Percentiles rank a stretch among this genome's conserved stretches.
Evolutionary conservation across 2,113 vertebrate species (phyloP).

Genomic region (Crotalus viridis): DNA sequence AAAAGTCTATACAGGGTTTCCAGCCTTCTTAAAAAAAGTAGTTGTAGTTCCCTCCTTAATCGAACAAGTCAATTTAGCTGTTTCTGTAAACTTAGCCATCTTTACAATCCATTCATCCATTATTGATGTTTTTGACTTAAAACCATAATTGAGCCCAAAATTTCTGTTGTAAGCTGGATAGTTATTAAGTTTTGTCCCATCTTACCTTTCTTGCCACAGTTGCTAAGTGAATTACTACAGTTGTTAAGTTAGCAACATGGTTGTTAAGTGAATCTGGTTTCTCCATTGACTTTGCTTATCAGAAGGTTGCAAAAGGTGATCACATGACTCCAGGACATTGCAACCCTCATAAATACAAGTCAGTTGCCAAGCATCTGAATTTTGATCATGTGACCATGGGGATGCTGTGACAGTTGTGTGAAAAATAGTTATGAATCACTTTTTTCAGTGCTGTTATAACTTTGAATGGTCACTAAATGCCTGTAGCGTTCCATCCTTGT

Average conservation of each 20-base stretch:
- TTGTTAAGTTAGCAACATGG: background rate
- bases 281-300: background rate
- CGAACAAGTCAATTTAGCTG: background rate
- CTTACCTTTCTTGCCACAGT: background rate
- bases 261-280: background rate
- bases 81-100: background rate
- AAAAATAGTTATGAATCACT: background rate
- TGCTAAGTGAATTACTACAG: background rate
- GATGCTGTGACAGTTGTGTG: background rate
- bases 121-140: background rate
- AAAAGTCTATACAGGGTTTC: background rate
- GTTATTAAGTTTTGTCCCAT: background rate
- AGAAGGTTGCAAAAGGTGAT: background rate
- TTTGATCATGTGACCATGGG: background rate
- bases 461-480: background rate
- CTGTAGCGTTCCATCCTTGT: background rate
- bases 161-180: background rate
- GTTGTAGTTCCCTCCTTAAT: background rate
- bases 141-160: background rate
- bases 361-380: background rate
- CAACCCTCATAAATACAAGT: background rate
- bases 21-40: background rate
- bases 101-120: background rate
- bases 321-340: background rate
- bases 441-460: background rate